phyloP scores from a whole-genome alignment of 2,888 invertebrate genomes.

The Buathra laborator region DNA sequence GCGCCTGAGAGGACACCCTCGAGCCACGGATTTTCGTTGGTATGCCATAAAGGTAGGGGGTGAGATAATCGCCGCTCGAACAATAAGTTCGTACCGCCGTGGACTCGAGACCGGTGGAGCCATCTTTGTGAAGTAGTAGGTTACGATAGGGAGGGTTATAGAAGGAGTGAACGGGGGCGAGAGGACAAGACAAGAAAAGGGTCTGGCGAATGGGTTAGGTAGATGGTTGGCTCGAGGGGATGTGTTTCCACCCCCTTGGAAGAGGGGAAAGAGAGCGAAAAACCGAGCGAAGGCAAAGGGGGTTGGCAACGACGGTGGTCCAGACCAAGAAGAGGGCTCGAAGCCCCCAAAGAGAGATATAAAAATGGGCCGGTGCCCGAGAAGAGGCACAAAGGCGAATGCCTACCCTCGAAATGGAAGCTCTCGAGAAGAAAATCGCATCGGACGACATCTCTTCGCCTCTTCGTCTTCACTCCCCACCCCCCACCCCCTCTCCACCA shows the following conservation, averaged over 20 bases:
- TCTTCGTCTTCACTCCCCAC: not conserved
- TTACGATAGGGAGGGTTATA: conserved; percentile 46
- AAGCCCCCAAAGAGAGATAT: conserved; percentile 58
- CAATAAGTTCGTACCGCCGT: conserved; percentile 72
- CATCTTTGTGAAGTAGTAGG: conserved; percentile 69
- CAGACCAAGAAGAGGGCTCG: conserved; percentile 35
- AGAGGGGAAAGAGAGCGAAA: conserved; percentile 22
- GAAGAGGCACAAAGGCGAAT: conserved; percentile 70
- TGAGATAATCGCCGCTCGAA: conserved; percentile 76
- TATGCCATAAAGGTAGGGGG: conserved; percentile 50
- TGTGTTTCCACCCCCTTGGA: conserved; percentile 27
- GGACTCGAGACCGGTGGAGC: conserved; percentile 47
- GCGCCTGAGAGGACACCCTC: conserved; percentile 50
- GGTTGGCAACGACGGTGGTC: conserved; percentile 22
- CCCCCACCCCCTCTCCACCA: not conserved
- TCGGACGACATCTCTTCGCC: conserved; percentile 56
- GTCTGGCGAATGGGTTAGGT: conserved; percentile 68
- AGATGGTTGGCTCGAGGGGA: conserved; percentile 62
- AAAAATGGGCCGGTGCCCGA: conserved; percentile 69
- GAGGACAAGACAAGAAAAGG: conserved; percentile 67
- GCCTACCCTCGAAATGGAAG: conserved; percentile 67
- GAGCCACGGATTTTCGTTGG: conserved; percentile 63
- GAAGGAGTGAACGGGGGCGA: conserved; percentile 45
- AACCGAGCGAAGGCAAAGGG: conserved; percentile 49
- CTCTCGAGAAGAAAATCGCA: conserved; percentile 75